A percentile compares a stretch with the other conserved stretches of the same genome.
Conservation (phyloP, 2,797 vertebrate genomes). For the Psittacula echo region DNA sequence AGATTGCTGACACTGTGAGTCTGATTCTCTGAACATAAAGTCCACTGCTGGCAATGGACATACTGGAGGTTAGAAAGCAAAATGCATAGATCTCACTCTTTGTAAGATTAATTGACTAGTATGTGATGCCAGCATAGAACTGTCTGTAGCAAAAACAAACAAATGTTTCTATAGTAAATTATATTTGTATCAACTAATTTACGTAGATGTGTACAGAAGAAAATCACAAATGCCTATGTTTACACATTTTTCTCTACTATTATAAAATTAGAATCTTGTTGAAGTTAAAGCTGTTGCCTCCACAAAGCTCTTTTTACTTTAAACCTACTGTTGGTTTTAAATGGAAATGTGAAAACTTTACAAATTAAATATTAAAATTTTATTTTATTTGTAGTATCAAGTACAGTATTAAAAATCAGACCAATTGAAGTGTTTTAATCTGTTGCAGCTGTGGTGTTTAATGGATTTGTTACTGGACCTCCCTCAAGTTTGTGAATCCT, state of each 20-base stretch:
- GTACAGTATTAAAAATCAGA: slow-evolving; percentile 35
- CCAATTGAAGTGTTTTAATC: not conserved
- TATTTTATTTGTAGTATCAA: slow-evolving; percentile 46
- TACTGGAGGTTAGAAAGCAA: not conserved
- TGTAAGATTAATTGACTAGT: not conserved
- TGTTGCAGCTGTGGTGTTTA: not conserved
- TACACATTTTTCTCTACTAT: slow-evolving; percentile 37
- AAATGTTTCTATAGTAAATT: slow-evolving; percentile 48
- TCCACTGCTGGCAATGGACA: slow-evolving; percentile 69
- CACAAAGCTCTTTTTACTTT: slow-evolving; percentile 40
- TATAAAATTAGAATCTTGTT: not conserved
- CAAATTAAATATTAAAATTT: slow-evolving; percentile 24
- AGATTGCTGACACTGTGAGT: slow-evolving; percentile 43
- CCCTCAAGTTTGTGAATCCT: not conserved
- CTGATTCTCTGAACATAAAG: slow-evolving; percentile 32
- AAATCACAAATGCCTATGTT: slow-evolving; percentile 23
- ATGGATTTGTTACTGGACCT: not conserved
- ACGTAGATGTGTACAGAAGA: slow-evolving; percentile 20
- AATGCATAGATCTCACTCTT: not conserved
- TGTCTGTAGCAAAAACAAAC: slow-evolving; percentile 29
- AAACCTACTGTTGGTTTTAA: slow-evolving; percentile 39
- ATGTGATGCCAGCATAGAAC: slow-evolving; percentile 23
- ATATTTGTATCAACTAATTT: slow-evolving; percentile 56
- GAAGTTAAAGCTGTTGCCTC: not conserved
- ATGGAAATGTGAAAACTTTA: slow-evolving; percentile 30